Evolutionary conservation across 2,888 invertebrate species (phyloP).

Genomic region (Nomada fabriciana): DNA sequence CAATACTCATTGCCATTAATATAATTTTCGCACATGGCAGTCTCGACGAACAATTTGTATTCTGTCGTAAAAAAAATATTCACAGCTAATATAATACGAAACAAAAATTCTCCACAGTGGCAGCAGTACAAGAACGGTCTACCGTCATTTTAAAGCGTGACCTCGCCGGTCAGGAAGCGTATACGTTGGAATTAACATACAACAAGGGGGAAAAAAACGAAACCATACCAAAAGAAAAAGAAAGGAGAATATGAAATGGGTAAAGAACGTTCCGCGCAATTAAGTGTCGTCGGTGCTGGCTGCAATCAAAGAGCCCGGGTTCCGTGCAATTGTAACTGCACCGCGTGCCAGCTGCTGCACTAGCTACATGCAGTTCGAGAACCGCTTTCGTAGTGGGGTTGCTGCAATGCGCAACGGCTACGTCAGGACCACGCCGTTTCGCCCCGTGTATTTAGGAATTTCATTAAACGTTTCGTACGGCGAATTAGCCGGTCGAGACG

Average conservation of each 20-base stretch:
- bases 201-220: not conserved
- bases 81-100: no score
- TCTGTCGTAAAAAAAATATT: no score
- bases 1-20: no score
- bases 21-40: no score
- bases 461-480: slow-evolving; percentile 47
- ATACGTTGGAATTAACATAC: not conserved
- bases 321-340: slow-evolving; percentile 51
- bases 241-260: not conserved
- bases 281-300: slow-evolving; percentile 16
- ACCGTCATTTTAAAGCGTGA: no score
- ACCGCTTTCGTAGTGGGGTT: slow-evolving; percentile 63
- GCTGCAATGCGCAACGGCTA: slow-evolving; percentile 76
- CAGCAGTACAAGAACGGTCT: no score
- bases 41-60: no score
- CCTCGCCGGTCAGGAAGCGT: no score
- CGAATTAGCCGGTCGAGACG: slow-evolving; percentile 36
- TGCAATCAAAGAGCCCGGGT: slow-evolving; percentile 30
- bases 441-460: slow-evolving; percentile 60
- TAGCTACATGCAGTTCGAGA: slow-evolving; percentile 53
- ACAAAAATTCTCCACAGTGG: no score
- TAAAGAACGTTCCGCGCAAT: slow-evolving; percentile 1
- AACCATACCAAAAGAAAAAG: fast-evolving
- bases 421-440: slow-evolving; percentile 53
- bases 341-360: slow-evolving; percentile 57